Evolutionary conservation across 1,140 invertebrate species (phyloP).

Genomic region (Drosophila orosa): DNA sequence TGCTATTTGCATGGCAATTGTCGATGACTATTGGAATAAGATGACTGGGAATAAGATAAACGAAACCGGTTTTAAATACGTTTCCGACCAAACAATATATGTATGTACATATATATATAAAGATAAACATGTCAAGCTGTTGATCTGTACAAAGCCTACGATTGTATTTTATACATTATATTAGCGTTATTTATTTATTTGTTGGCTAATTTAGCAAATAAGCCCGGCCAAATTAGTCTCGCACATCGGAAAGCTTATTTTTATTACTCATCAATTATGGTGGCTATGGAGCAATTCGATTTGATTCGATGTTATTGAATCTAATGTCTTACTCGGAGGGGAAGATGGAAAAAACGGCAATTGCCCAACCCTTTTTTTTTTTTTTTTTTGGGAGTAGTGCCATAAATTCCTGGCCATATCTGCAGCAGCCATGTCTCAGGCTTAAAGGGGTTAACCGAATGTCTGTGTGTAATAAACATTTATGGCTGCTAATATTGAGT

Average conservation of each 20-base stretch:
- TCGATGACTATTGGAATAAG: conserved; percentile 3
- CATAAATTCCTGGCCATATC: conserved; percentile 35
- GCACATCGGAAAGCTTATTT: conserved; percentile 32
- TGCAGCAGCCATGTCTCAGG: conserved; percentile 27
- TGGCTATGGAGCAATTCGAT: conserved; percentile 12
- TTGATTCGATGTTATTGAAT: conserved; percentile 47
- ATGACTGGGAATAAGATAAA: conserved; percentile 14
- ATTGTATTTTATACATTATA: conserved; percentile 6
- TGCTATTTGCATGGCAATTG: conserved; percentile 31
- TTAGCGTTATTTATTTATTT: conserved; percentile 22
- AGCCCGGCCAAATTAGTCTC: conserved; percentile 14
- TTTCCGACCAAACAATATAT: conserved; percentile 34
- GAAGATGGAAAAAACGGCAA: not conserved
- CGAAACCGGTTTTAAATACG: conserved; percentile 68
- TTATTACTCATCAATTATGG: conserved; percentile 53
- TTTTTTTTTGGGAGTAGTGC: not conserved
- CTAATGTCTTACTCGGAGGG: conserved; percentile 31
- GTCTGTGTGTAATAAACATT: conserved; percentile 50
- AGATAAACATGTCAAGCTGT: conserved; percentile 12
- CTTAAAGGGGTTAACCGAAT: conserved; percentile 46
- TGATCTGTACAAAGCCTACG: conserved; percentile 16
- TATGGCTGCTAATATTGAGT: conserved; percentile 48
- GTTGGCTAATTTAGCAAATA: conserved; percentile 22
- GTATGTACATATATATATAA: not conserved
- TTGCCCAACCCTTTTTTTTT: conserved; percentile 7